phyloP scores from a whole-genome alignment of 1,140 invertebrate species.

The Oreohelix idahoensis region DNA sequence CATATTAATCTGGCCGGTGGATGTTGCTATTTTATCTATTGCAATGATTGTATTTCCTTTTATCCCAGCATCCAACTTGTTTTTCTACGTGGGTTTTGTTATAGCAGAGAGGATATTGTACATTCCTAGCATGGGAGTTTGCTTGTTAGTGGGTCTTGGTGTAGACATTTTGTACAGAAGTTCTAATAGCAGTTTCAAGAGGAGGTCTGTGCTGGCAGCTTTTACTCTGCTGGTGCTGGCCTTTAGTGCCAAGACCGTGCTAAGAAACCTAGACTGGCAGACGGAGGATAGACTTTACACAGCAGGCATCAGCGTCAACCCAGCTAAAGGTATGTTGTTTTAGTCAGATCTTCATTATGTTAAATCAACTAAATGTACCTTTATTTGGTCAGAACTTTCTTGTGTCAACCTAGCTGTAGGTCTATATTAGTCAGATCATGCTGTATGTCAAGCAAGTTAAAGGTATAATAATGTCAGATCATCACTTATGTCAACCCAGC shows the following conservation, averaged over 20 bases:
- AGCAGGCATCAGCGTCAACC: slow-evolving; percentile 92
- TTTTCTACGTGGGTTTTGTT: slow-evolving; percentile 97
- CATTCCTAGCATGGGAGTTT: slow-evolving; percentile 98
- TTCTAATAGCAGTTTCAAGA: slow-evolving; percentile 29
- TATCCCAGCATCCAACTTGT: slow-evolving; percentile 96
- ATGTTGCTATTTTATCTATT: slow-evolving; percentile 72
- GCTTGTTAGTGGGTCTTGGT: slow-evolving; percentile 84
- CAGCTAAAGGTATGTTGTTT: slow-evolving; percentile 95
- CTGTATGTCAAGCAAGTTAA: no score
- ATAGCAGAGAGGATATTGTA: slow-evolving; percentile 96
- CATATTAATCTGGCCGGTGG: slow-evolving; percentile 34
- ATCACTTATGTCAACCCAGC: no score
- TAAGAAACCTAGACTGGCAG: slow-evolving; percentile 90
- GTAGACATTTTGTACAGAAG: slow-evolving; percentile 50
- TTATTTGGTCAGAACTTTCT: no score
- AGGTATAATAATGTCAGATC: no score
- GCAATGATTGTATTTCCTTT: slow-evolving; percentile 92
- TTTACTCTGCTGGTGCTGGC: slow-evolving; percentile 78
- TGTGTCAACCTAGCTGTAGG: no score
- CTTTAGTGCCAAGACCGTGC: slow-evolving; percentile 84
- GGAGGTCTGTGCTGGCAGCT: slow-evolving; percentile 49
- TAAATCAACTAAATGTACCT: no score
- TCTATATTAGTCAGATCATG: no score
- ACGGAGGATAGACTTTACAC: slow-evolving; percentile 94
- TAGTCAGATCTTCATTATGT: no score